phyloP scores from a whole-genome alignment of 2,113 vertebrate species.

The Cheirogaleus medius region DNA sequence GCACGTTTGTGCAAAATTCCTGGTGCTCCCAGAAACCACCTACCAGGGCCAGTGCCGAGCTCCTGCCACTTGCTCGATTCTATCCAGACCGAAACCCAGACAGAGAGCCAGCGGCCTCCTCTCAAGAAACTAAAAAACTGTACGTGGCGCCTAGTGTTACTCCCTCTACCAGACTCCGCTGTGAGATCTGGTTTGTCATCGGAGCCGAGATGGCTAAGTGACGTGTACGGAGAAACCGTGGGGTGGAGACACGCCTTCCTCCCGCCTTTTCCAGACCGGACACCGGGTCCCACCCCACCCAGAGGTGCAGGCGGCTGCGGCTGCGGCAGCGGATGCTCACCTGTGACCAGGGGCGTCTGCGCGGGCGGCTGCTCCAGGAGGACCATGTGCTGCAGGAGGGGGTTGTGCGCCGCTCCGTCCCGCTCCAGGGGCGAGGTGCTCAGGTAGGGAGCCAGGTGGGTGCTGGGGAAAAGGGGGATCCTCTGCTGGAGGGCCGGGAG shows the following conservation, averaged over 20 bases:
- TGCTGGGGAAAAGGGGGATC: constrained; percentile 91
- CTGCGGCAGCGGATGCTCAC: constrained; percentile 75
- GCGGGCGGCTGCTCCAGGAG: constrained; percentile 92
- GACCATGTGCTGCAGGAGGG: constrained; percentile 97
- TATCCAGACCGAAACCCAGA: rapidly evolving
- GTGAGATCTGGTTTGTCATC: rapidly evolving
- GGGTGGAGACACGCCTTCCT: neutral
- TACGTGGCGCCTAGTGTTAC: rapidly evolving
- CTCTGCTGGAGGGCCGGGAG: constrained; percentile 91
- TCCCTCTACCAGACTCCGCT: rapidly evolving
- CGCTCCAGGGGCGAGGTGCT: constrained; percentile 89
- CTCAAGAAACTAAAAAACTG: neutral
- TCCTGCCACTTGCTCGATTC: rapidly evolving
- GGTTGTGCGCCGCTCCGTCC: constrained; percentile 89
- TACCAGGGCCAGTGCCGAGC: neutral
- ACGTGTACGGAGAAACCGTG: no score
- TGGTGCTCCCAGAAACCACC: neutral
- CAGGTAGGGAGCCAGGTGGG: constrained; percentile 95
- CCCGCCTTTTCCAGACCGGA: neutral
- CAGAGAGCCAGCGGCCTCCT: neutral
- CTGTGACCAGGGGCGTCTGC: constrained; percentile 92
- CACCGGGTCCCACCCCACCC: rapidly evolving
- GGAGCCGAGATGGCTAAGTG: no score
- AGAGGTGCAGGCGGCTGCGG: rapidly evolving
- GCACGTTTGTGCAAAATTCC: neutral